Evolutionary conservation across 2,113 vertebrate species (phyloP).

Genomic region (Hirundichthys speculiger): DNA sequence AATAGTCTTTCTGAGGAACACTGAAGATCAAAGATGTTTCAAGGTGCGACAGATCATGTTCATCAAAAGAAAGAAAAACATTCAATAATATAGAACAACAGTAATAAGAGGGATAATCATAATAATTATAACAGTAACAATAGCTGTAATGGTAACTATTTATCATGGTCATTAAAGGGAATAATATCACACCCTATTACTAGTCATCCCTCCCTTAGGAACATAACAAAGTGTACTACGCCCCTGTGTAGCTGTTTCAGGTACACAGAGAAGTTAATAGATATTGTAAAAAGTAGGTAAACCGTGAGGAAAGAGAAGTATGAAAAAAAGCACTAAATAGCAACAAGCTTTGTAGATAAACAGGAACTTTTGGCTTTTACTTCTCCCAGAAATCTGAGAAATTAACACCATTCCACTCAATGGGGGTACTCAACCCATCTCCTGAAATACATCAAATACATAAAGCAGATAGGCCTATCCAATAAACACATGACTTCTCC

Average conservation of each 20-base stretch:
- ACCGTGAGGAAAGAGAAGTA: conserved; percentile 37
- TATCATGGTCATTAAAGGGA: conserved; percentile 67
- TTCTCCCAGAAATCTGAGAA: conserved; percentile 77
- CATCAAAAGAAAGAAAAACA: conserved; percentile 71
- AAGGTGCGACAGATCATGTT: conserved; percentile 63
- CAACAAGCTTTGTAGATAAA: conserved; percentile 63
- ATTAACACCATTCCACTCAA: conserved; percentile 74
- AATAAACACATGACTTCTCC: conserved; percentile 61
- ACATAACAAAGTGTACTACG: conserved; percentile 64
- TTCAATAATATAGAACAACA: conserved; percentile 72
- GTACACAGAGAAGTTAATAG: conserved; percentile 62
- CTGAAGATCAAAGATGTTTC: conserved; percentile 58
- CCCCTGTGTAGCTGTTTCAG: conserved; percentile 52
- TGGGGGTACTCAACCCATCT: conserved; percentile 49
- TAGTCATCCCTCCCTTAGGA: conserved; percentile 53
- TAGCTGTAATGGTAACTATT: conserved; percentile 74
- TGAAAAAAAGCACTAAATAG: conserved; percentile 66
- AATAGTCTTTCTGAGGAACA: conserved; percentile 66
- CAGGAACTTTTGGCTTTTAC: conserved; percentile 75
- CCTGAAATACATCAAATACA: conserved; percentile 75
- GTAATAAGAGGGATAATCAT: conserved; percentile 71
- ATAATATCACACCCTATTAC: conserved; percentile 64
- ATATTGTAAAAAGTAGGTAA: conserved; percentile 58
- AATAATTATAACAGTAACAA: conserved; percentile 73
- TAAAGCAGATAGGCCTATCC: conserved; percentile 64